Evolutionary conservation across 92 coral and sea anemone species (phyloP), one percentile per base, ranked within the genome.

Genomic region (Blastomussa wellsi): DNA sequence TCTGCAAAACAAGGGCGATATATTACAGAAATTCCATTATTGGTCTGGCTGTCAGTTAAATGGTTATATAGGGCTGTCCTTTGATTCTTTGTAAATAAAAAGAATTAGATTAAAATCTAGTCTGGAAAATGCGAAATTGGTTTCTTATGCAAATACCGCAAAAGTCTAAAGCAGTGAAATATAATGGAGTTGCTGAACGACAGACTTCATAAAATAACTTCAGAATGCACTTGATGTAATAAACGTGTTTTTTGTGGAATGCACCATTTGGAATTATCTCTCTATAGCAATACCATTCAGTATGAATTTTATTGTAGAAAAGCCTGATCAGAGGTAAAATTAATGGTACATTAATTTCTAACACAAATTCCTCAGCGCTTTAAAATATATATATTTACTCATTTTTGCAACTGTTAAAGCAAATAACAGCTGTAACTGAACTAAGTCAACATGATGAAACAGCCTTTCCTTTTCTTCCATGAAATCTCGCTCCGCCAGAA

Each of bases 91-190:
- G 29, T 57, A 57, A 70, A 33, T 35, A 70, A 33, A 22, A 70
- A 38, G 17, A 33, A 70, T 13, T 9, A 37, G 16, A 32, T 70
- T 33, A 17, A 36, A 35, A 3, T 7, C 75, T 70, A 11, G 48
- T 70, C 75, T 33, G 16, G 19, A 24, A 70, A 17, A 2, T 35
- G 14, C 35, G 28, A 19, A 70, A 70, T 70, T 70, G 75, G 44
- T 70, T 70, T 70, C 75, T 35, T 38, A 70, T 35, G 48, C 75
- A 70, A 70, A 62, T 62, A 62, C 10, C 33, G 17, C 31, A 59
- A 62, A 10, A 62, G 5, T 8, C 16, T 28, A 51, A 51, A 51
- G 22, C 20, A 1, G 20, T 51, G 57, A 51, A 17, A 51, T 13
- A 51, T n/a, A n/a, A n/a, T n/a, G n/a, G 57, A 51, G 22, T 51